These are phyloP conservation scores for Phylloscopus trochilus DNA, from an alignment of 2,113 vertebrate genomes.

Conservation along the genomic window DNA sequence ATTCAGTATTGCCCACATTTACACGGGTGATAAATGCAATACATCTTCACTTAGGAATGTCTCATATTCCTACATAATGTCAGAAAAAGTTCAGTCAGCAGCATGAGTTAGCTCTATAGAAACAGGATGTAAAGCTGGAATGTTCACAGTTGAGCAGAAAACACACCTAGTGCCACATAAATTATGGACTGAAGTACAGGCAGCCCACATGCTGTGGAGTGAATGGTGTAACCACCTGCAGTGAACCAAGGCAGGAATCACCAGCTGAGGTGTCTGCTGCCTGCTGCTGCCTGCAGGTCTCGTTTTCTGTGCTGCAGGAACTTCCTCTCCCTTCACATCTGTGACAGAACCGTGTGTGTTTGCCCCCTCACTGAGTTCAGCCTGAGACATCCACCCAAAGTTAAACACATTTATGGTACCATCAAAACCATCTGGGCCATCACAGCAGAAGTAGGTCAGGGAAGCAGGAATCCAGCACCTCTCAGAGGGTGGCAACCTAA, in stretches of 20 bases:
- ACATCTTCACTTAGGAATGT: not conserved
- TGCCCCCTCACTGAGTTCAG: not conserved
- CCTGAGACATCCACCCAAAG: not conserved
- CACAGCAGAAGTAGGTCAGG: not conserved
- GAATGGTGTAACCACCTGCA: not conserved
- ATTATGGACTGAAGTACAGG: not conserved
- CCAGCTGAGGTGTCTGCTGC: not conserved
- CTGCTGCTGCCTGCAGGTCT: not conserved
- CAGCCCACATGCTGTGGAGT: not conserved
- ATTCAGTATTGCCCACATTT: not conserved
- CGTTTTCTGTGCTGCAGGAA: not conserved
- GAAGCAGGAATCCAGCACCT: not conserved
- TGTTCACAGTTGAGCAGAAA: not conserved
- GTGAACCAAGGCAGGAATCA: accelerated
- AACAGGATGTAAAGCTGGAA: not conserved
- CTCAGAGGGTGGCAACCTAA: not conserved
- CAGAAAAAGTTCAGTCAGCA: not conserved
- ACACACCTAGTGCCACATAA: not conserved
- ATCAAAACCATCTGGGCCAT: not conserved
- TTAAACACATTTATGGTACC: not conserved
- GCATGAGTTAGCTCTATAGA: not conserved
- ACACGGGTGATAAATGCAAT: not conserved
- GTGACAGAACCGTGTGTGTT: not conserved
- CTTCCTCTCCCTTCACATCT: not conserved
- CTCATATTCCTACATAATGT: not conserved